Conservation (phyloP, 2,888 invertebrate species). For the Clostera curtula region DNA sequence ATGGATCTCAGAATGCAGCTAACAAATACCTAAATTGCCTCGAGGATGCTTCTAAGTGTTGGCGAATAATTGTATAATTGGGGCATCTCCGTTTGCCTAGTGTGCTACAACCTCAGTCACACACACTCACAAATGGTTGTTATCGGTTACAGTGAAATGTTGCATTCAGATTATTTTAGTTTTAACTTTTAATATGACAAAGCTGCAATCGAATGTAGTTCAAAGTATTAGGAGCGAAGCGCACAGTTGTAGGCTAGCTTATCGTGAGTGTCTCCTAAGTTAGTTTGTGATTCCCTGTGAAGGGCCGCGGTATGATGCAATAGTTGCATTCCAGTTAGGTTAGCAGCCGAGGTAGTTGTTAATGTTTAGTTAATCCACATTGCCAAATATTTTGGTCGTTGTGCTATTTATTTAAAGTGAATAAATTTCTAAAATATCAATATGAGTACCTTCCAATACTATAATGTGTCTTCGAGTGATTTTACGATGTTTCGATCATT, state of each 20-base stretch:
- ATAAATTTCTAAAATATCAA: conserved; percentile 55
- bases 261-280: conserved; percentile 48
- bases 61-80: conserved; percentile 24
- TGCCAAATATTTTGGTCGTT: conserved; percentile 72
- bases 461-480: conserved; percentile 65
- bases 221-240: conserved; percentile 66
- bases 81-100: conserved; percentile 39
- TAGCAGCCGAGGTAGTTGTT: conserved; percentile 64
- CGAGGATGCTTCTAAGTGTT: conserved; percentile 29
- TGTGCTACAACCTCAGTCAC: conserved; percentile 65
- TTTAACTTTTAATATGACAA: conserved; percentile 54
- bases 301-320: conserved; percentile 70
- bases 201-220: conserved; percentile 67
- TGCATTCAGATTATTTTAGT: conserved; percentile 71
- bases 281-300: conserved; percentile 31
- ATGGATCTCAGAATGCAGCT: conserved; percentile 74
- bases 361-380: conserved; percentile 65
- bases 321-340: conserved; percentile 74
- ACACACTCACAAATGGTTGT: conserved; percentile 65
- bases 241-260: conserved; percentile 60
- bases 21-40: conserved; percentile 43
- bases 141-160: conserved; percentile 65
- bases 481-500: conserved; percentile 69
- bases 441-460: conserved; percentile 68
- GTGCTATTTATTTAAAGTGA: conserved; percentile 70